phyloP scores from a whole-genome alignment of 2,888 invertebrate species.

The Macrophya annulata region DNA sequence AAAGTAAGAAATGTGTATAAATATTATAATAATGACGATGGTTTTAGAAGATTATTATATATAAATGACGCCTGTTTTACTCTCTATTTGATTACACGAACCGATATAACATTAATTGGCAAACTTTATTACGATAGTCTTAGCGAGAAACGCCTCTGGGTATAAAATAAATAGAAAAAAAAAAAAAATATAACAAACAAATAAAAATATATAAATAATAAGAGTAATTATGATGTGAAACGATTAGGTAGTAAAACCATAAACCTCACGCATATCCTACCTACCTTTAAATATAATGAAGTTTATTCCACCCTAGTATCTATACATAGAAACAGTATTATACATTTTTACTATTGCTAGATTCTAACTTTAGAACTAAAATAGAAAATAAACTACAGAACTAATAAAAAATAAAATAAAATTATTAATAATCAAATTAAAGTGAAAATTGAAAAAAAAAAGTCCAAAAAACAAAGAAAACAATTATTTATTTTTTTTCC shows the following conservation, averaged over 20 bases:
- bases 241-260: conserved; percentile 25
- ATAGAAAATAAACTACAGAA: neutral
- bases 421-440: neutral
- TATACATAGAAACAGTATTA: neutral
- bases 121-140: conserved; percentile 40
- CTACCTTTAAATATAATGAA: neutral
- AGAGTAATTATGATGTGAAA: conserved; percentile 3
- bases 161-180: neutral
- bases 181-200: neutral
- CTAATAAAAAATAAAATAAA: neutral
- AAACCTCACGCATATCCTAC: neutral
- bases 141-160: neutral
- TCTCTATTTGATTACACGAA: conserved; percentile 35
- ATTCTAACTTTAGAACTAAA: neutral
- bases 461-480: too few relatives aligned
- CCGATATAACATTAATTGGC: conserved; percentile 48
- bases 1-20: neutral
- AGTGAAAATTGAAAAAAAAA: neutral
- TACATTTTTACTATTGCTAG: neutral
- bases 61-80: conserved; percentile 38
- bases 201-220: neutral
- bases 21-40: neutral
- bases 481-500: neutral
- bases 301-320: neutral
- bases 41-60: neutral